Evolutionary conservation across 2,797 vertebrate genomes (phyloP).

Genomic region (Paedocypris micromegethes): DNA sequence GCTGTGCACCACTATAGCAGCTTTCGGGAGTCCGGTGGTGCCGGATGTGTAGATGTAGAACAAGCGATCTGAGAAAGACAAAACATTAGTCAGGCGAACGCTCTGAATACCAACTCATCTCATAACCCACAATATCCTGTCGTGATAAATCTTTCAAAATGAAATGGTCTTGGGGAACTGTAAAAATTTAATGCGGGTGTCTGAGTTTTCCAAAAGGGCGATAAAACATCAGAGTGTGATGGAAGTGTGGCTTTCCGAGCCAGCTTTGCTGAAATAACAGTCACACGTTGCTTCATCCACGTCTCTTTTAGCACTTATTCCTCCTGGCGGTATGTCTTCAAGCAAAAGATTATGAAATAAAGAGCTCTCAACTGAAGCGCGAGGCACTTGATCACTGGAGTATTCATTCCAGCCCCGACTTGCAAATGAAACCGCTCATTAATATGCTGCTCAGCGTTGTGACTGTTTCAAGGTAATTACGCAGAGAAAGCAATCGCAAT

Average conservation of each 20-base stretch:
- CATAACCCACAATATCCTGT: too few relatives aligned
- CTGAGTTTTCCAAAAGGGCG: too few relatives aligned
- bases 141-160: too few relatives aligned
- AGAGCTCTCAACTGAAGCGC: not conserved
- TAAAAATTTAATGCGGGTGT: too few relatives aligned
- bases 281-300: too few relatives aligned
- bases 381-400: not conserved
- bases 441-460: constrained; percentile 11
- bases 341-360: not conserved
- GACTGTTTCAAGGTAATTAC: not conserved
- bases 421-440: constrained; percentile 2
- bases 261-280: too few relatives aligned
- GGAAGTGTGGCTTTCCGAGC: too few relatives aligned
- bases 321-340: not conserved
- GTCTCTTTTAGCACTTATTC: not conserved
- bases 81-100: not conserved
- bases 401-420: not conserved
- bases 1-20: constrained; percentile 87
- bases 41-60: constrained; percentile 93
- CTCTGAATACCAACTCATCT: too few relatives aligned
- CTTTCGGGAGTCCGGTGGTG: constrained; percentile 86
- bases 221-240: too few relatives aligned
- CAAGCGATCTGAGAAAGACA: constrained; percentile 68
- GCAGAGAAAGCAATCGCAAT: not conserved
- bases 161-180: too few relatives aligned